Percentiles rank a stretch among this genome's conserved stretches.
Evolutionary conservation across 2,888 invertebrate species (phyloP).

Genomic region (Nasonia oneida): DNA sequence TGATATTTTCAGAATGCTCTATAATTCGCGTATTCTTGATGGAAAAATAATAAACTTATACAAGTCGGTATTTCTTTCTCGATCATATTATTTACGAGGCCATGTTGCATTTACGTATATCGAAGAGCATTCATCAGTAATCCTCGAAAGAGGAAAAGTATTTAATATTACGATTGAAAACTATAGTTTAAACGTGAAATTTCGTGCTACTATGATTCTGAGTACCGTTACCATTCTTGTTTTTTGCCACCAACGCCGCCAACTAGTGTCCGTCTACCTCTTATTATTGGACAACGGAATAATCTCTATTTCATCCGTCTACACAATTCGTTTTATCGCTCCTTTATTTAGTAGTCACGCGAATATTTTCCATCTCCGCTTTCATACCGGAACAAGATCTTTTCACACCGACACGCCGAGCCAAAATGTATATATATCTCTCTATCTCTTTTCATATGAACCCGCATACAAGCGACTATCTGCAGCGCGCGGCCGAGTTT

Average conservation of each 20-base stretch:
- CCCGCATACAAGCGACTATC: conserved; percentile 41
- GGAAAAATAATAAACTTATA: not conserved
- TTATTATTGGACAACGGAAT: conserved; percentile 49
- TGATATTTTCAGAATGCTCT: conserved; percentile 57
- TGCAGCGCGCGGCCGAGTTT: conserved; percentile 39
- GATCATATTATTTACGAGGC: conserved; percentile 1
- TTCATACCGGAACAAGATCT: conserved; percentile 39
- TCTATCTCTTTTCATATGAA: conserved; percentile 18
- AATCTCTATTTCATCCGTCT: conserved; percentile 57
- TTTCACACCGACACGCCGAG: conserved; percentile 45
- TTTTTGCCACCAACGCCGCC: conserved; percentile 12
- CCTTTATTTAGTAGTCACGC: conserved; percentile 53
- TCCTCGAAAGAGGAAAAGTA: conserved; percentile 12
- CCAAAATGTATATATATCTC: conserved; percentile 38
- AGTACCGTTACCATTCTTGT: conserved; percentile 31
- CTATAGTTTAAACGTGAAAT: not conserved
- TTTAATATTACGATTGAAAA: conserved; percentile 28
- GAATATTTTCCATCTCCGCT: conserved; percentile 55
- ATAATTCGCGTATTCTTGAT: conserved; percentile 17
- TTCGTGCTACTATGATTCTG: conserved; percentile 24
- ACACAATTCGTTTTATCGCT: conserved; percentile 58
- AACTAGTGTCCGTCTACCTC: conserved; percentile 29
- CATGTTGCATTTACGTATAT: conserved; percentile 33
- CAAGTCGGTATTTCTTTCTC: conserved; percentile 19
- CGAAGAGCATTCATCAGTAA: conserved; percentile 17